phyloP scores from a whole-genome alignment of 1,140 invertebrate genomes.

The Sinonovacula constricta region DNA sequence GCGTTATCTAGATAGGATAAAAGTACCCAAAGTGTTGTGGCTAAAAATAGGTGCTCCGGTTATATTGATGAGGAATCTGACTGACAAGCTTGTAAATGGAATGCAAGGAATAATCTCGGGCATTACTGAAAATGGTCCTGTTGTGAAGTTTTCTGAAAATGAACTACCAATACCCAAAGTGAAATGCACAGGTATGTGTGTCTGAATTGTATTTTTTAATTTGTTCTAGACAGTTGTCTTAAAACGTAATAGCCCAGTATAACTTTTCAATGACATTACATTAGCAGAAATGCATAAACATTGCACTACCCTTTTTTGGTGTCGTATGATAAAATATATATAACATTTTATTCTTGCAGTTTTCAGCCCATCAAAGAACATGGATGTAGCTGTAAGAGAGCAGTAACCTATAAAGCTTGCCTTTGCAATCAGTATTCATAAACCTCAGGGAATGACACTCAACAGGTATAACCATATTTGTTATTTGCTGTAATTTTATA shows the following conservation, averaged over 20 bases:
- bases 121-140: constrained; percentile 16
- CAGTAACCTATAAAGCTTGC: constrained; percentile 7
- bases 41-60: constrained; percentile 23
- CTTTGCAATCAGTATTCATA: constrained; percentile 30
- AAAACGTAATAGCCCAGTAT: not conserved
- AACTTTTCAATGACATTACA: not conserved
- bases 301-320: not conserved
- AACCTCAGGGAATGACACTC: constrained; percentile 31
- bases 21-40: constrained; percentile 15
- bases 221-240: not conserved
- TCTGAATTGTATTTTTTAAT: not conserved
- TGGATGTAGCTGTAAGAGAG: not conserved
- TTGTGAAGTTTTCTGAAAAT: not conserved
- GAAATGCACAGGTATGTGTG: not conserved
- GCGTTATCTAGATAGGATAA: not conserved
- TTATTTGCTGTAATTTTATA: no score
- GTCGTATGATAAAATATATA: not conserved
- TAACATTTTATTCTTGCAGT: not conserved
- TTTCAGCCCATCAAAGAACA: not conserved
- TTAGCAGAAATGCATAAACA: not conserved
- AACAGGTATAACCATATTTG: no score
- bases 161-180: not conserved
- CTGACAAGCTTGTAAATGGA: constrained; percentile 21
- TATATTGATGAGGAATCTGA: constrained; percentile 3
- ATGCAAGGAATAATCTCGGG: not conserved